phyloP scores from a whole-genome alignment of 2,113 vertebrate species.

The Leuciscus idus region DNA sequence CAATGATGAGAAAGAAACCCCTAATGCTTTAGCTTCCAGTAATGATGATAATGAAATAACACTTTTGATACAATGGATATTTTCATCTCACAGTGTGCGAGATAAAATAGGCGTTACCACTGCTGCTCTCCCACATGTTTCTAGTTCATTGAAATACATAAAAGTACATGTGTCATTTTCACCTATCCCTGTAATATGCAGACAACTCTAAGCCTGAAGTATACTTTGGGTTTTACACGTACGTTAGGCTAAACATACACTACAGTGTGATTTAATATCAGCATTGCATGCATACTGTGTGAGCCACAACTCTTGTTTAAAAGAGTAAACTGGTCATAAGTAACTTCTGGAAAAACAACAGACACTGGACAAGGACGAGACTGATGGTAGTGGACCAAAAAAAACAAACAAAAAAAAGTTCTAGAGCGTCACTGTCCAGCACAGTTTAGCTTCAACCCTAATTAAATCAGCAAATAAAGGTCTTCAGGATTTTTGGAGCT shows the following conservation, averaged over 20 bases:
- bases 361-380: too few relatives aligned
- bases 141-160: not conserved
- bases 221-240: too few relatives aligned
- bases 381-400: too few relatives aligned
- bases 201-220: not conserved
- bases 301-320: not conserved
- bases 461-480: too few relatives aligned
- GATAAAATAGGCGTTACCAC: not conserved
- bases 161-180: not conserved
- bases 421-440: too few relatives aligned
- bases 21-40: not conserved
- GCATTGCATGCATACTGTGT: not conserved
- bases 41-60: not conserved
- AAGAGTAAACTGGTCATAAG: not conserved
- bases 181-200: not conserved
- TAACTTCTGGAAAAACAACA: not conserved
- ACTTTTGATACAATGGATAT: not conserved
- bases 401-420: too few relatives aligned
- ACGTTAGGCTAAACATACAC: not conserved
- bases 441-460: too few relatives aligned
- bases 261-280: not conserved
- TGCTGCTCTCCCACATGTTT: not conserved
- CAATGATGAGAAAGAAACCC: not conserved
- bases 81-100: not conserved
- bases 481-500: too few relatives aligned